Evolutionary conservation across 1,140 invertebrate genomes (phyloP), one percentile per base, ranked within the genome.

Genomic region (Zaprionus lachaisei): DNA sequence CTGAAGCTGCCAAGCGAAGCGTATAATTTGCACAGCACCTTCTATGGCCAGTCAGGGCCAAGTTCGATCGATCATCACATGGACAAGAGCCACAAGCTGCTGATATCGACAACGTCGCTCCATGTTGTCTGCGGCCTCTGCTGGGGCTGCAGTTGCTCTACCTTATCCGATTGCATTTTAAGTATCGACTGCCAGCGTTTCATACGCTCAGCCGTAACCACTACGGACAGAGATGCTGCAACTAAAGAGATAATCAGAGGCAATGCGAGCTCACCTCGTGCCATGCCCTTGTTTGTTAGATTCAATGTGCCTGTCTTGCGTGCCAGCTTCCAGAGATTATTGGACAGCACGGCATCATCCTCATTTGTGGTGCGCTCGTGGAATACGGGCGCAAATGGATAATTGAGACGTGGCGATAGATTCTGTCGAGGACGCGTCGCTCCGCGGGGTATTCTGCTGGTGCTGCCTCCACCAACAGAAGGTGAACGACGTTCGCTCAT

Each of bases 231-330:
- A 60, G 12, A 20, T 60, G 20, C 26, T 14, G 56, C 41, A n/a
- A 57, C 54, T 28, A 17, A 37, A 65, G 20, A 28, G 24, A 51
- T 2, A 51, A 22, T 22, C 11, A 57, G 28, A 20, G 9, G 5
- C 17, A n/a, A 64, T 6, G 37, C 1, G 14, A 58, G 89, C 93
- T 94, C 93, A 97, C 97, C 96, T 93, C 94, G 94, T 28, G 94
- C 94, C 64, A 98, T 93, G 67, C 95, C 96, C 92, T 95, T 95
- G 71, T 95, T 95, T 38, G 96, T 95, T 67, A 98, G 94, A 94
- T 96, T 97, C 17, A 98, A 93, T 72, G 95, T 95, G 22, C 97
- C 97, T 64, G 95, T 96, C 87, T 95, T 95, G 81, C 97, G 94
- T 4, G 97, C 96, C 76, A 95, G 95, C 93, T 97, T 96, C 60